Evolutionary conservation across 2,113 vertebrate genomes (phyloP).

Genomic region (Chascanopsetta lugubris): DNA sequence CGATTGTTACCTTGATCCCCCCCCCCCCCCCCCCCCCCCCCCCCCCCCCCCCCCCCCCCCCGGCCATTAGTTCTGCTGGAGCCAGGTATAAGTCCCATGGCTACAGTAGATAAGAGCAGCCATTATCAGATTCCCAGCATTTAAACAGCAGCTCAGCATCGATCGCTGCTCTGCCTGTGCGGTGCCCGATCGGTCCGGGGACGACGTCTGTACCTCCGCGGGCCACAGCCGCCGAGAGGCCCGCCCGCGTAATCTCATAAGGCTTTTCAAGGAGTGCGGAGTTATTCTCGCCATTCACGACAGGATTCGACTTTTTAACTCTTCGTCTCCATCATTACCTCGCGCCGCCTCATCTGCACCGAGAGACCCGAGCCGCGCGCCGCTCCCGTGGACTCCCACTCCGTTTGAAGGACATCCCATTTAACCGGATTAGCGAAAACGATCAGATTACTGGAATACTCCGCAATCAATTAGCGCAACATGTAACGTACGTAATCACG

Average conservation of each 20-base stretch:
- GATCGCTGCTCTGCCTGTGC: conserved; percentile 40
- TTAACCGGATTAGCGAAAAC: conserved; percentile 42
- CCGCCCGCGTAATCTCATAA: too few species aligned
- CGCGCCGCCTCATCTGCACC: not conserved
- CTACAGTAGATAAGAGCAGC: conserved; percentile 63
- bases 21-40: not conserved
- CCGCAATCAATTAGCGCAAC: conserved; percentile 44
- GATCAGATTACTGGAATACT: conserved; percentile 37
- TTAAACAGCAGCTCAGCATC: conserved; percentile 51
- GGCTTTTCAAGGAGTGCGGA: conserved; percentile 7
- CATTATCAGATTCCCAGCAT: conserved; percentile 72
- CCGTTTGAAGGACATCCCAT: not conserved
- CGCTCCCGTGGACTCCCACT: not conserved
- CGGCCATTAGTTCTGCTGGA: conserved; percentile 51
- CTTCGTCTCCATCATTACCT: not conserved
- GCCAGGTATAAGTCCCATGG: conserved; percentile 67
- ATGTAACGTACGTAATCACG: conserved; percentile 25
- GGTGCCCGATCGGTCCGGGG: conserved; percentile 38
- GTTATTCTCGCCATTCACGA: not conserved
- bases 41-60: not conserved
- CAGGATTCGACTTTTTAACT: not conserved
- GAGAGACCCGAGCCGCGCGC: conserved; percentile 11
- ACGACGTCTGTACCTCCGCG: not conserved
- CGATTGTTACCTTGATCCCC: not conserved
- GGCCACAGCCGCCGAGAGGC: not conserved